phyloP scores from a whole-genome alignment of 2,888 invertebrate genomes.

The Latrodectus elegans region DNA sequence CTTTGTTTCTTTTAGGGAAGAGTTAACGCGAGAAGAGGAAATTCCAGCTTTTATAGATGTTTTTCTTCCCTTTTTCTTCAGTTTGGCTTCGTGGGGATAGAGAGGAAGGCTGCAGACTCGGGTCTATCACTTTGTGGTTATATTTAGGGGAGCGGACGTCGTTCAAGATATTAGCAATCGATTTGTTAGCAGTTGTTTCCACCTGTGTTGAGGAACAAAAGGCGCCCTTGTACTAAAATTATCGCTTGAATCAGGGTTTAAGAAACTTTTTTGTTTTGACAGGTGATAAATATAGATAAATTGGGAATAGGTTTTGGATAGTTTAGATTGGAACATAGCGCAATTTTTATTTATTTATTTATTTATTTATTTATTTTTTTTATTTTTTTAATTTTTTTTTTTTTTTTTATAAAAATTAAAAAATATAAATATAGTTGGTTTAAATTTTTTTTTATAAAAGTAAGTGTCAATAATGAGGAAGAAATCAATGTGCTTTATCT shows the following conservation, averaged over 20 bases:
- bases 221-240: neutral
- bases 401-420: too few relatives aligned
- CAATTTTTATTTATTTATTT: too few relatives aligned
- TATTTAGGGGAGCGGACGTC: conserved; percentile 1
- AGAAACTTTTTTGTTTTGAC: too few relatives aligned
- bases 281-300: too few relatives aligned
- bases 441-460: too few relatives aligned
- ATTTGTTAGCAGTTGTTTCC: neutral
- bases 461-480: too few relatives aligned
- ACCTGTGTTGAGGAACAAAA: neutral
- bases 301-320: too few relatives aligned
- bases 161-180: neutral
- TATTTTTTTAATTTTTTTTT: too few relatives aligned
- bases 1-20: neutral
- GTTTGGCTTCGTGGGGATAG: neutral
- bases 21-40: neutral
- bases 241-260: neutral
- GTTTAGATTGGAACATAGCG: too few relatives aligned
- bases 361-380: too few relatives aligned
- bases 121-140: neutral
- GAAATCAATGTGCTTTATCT: too few relatives aligned
- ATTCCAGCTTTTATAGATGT: neutral
- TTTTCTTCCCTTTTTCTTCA: neutral
- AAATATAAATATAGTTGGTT: too few relatives aligned
- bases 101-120: neutral